These are phyloP conservation scores for Remorina albescens DNA, from an alignment of 2,797 vertebrate species.

Conservation along the genomic window DNA sequence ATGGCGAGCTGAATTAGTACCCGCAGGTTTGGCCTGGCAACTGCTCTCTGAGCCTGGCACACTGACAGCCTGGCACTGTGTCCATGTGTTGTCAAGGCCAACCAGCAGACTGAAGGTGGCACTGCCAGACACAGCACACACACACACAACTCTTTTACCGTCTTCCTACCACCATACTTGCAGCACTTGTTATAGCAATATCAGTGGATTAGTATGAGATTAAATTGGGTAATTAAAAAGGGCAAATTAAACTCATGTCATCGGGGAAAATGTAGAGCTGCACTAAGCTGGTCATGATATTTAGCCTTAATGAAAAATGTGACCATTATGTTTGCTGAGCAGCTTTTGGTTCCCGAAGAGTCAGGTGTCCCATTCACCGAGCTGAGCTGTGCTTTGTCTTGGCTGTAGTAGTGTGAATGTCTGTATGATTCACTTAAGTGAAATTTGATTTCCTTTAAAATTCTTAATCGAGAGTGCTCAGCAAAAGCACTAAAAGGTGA, in stretches of 20 bases:
- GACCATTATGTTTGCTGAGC: conserved; percentile 30
- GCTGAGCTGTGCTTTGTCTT: conserved; percentile 2
- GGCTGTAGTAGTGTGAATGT: conserved; percentile 7
- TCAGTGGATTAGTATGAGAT: conserved; percentile 76
- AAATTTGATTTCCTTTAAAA: conserved; percentile 47
- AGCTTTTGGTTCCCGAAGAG: conserved; percentile 22
- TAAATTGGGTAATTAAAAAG: conserved; percentile 74
- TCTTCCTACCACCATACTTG: conserved; percentile 57
- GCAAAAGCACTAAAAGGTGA: conserved; percentile 45
- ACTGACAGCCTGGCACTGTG: conserved; percentile 72
- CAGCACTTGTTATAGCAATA: conserved; percentile 68
- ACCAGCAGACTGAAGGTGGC: conserved; percentile 70
- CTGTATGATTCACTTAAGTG: conserved; percentile 35
- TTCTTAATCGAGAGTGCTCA: conserved; percentile 38
- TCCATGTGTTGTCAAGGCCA: conserved; percentile 77
- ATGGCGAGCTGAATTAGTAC: conserved; percentile 86
- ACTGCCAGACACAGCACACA: conserved; percentile 63
- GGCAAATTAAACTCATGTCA: conserved; percentile 57
- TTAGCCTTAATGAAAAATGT: conserved; percentile 66
- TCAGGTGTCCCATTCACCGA: conserved; percentile 31
- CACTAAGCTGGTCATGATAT: conserved; percentile 61
- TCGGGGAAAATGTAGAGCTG: conserved; percentile 49
- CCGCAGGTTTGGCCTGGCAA: conserved; percentile 84
- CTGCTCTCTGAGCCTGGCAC: conserved; percentile 85
- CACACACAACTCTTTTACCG: conserved; percentile 62